Percentiles rank a stretch among this genome's conserved stretches.
Conservation (phyloP, 1,140 invertebrate species). For the Cydia fagiglandana region DNA sequence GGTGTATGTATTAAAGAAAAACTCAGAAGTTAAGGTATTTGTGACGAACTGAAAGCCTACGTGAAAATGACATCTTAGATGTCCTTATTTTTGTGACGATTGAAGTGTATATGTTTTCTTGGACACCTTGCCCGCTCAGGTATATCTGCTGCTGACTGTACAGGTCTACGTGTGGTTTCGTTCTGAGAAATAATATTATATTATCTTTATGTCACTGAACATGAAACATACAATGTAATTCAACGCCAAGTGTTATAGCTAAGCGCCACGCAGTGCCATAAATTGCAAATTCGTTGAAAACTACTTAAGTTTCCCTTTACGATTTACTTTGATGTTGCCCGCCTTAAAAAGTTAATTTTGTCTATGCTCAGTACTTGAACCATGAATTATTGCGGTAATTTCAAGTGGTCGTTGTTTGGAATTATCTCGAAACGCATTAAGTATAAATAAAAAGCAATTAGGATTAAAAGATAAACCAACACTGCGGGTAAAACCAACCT, state of each 20-base stretch:
- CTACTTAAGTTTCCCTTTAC: slow-evolving; percentile 14
- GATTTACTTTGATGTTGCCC: slow-evolving; percentile 53
- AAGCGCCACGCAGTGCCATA: slow-evolving; percentile 12
- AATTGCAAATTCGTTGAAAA: slow-evolving; percentile 32
- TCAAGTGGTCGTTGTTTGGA: slow-evolving; percentile 50
- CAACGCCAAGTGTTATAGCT: slow-evolving; percentile 2
- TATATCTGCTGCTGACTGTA: too few species aligned
- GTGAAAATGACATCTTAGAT: too few species aligned
- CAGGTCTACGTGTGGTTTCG: slow-evolving; percentile 10
- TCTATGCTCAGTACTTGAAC: slow-evolving; percentile 55
- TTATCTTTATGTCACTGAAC: not conserved
- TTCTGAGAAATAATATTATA: slow-evolving; percentile 18
- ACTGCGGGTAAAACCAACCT: slow-evolving; percentile 1
- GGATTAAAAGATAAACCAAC: slow-evolving; percentile 34
- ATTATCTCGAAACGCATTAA: slow-evolving; percentile 59
- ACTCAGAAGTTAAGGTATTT: too few species aligned
- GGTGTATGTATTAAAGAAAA: too few species aligned
- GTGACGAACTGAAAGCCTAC: too few species aligned
- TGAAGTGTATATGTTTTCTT: too few species aligned
- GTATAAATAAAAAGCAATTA: slow-evolving; percentile 49
- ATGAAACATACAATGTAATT: slow-evolving; percentile 22
- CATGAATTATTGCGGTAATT: slow-evolving; percentile 55
- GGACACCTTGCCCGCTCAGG: too few species aligned
- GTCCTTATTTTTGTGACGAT: too few species aligned
- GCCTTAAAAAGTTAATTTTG: slow-evolving; percentile 24